A percentile compares a stretch with the other conserved stretches of the same genome.
Conservation (phyloP, 1,140 invertebrate genomes). For the Trigoniulus corallinus region DNA sequence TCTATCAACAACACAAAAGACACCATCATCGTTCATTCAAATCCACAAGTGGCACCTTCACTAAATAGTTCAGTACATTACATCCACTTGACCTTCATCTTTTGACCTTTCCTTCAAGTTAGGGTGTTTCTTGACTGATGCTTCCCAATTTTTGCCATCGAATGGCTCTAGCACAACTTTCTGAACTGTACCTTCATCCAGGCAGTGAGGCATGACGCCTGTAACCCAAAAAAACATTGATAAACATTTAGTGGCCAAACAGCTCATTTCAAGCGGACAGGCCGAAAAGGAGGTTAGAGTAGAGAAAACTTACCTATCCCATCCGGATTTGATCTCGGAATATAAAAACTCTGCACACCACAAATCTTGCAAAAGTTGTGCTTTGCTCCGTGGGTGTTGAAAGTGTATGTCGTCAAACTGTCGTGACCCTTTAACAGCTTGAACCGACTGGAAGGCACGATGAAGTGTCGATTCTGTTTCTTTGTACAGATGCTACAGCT, state of each 20-base stretch:
- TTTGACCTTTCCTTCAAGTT: constrained; percentile 8
- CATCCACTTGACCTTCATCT: not conserved
- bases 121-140: constrained; percentile 19
- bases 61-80: not conserved
- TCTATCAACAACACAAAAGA: not conserved
- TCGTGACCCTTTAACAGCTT: constrained; percentile 30
- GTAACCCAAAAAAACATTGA: not conserved
- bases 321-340: constrained; percentile 33
- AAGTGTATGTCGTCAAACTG: constrained; percentile 32
- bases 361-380: constrained; percentile 36
- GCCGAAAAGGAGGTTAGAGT: no score
- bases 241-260: not conserved
- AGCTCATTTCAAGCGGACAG: no score
- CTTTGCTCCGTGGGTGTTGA: constrained; percentile 33
- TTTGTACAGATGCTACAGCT: constrained; percentile 34
- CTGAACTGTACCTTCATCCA: constrained; percentile 28
- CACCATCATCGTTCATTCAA: no score
- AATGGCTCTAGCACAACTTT: constrained; percentile 23
- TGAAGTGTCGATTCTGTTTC: constrained; percentile 34
- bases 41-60: no score
- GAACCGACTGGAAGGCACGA: constrained; percentile 29
- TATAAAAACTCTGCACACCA: constrained; percentile 37
- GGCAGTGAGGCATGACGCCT: constrained; percentile 32
- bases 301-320: constrained; percentile 30
- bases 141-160: constrained; percentile 34